phyloP scores from a whole-genome alignment of 2,888 invertebrate species.

The Diploptera punctata region DNA sequence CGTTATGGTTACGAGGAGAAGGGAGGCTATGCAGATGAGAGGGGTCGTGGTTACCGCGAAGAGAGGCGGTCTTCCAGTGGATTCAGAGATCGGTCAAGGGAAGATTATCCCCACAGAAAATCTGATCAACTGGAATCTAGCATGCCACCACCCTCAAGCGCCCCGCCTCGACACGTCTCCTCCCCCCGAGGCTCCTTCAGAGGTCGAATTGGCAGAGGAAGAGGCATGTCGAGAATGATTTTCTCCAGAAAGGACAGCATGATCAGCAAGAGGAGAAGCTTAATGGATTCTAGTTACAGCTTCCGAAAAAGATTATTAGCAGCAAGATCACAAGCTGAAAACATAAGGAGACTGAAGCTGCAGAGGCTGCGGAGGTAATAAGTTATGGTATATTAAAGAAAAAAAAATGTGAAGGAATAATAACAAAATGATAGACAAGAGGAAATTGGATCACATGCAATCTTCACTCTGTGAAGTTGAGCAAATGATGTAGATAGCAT shows the following conservation, averaged over 20 bases:
- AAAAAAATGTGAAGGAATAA: not conserved
- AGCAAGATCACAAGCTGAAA: conserved; percentile 49
- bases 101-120: conserved; percentile 44
- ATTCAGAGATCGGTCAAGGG: conserved; percentile 43
- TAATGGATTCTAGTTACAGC: conserved; percentile 41
- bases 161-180: conserved; percentile 38
- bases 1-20: conserved; percentile 45
- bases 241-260: conserved; percentile 42
- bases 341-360: conserved; percentile 55
- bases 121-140: conserved; percentile 38
- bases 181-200: conserved; percentile 43
- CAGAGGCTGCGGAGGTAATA: conserved; percentile 56
- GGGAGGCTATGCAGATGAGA: conserved; percentile 44
- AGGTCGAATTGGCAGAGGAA: conserved; percentile 42
- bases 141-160: conserved; percentile 40
- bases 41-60: conserved; percentile 43
- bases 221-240: conserved; percentile 42
- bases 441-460: no score
- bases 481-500: not conserved
- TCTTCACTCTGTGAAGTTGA: not conserved
- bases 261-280: conserved; percentile 42
- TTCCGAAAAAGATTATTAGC: conserved; percentile 43
- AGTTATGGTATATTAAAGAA: no score
- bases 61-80: conserved; percentile 43
- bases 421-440: conserved; percentile 11